phyloP scores from a whole-genome alignment of 2,888 invertebrate genomes.

The Punctoribates punctum region DNA sequence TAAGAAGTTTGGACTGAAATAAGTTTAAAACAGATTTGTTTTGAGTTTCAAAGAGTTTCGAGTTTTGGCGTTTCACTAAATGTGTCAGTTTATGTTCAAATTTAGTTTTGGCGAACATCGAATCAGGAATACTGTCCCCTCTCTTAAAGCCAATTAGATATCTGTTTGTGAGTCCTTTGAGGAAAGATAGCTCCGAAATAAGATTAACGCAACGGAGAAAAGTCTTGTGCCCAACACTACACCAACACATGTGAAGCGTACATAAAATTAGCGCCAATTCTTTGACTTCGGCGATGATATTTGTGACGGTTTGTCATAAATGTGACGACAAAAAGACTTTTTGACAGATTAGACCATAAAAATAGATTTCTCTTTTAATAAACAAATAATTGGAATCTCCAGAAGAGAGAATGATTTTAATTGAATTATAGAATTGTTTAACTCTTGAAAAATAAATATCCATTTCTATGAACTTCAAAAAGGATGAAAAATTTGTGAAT shows the following conservation, averaged over 20 bases:
- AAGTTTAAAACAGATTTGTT: not conserved
- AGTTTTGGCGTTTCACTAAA: not conserved
- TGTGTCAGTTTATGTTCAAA: conserved; percentile 17
- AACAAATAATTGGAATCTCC: too few species aligned
- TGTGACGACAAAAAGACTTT: not conserved
- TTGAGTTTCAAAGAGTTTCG: not conserved
- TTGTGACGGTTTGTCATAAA: not conserved
- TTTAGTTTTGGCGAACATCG: not conserved
- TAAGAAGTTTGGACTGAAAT: too few species aligned
- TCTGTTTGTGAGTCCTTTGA: conserved; percentile 33
- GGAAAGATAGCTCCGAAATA: conserved; percentile 11
- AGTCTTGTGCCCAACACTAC: conserved; percentile 5
- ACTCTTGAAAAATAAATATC: not conserved
- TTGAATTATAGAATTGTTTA: not conserved
- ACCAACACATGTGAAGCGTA: not conserved
- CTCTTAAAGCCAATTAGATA: conserved; percentile 27
- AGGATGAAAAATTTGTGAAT: not conserved
- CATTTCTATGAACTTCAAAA: not conserved
- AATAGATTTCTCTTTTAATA: not conserved
- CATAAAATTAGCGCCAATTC: conserved; percentile 30
- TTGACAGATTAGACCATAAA: not conserved
- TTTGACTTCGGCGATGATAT: not conserved
- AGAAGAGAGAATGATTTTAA: not conserved
- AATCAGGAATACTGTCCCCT: not conserved
- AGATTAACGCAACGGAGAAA: not conserved